phyloP scores from a whole-genome alignment of 2,113 vertebrate species.

The Phoxinus phoxinus region DNA sequence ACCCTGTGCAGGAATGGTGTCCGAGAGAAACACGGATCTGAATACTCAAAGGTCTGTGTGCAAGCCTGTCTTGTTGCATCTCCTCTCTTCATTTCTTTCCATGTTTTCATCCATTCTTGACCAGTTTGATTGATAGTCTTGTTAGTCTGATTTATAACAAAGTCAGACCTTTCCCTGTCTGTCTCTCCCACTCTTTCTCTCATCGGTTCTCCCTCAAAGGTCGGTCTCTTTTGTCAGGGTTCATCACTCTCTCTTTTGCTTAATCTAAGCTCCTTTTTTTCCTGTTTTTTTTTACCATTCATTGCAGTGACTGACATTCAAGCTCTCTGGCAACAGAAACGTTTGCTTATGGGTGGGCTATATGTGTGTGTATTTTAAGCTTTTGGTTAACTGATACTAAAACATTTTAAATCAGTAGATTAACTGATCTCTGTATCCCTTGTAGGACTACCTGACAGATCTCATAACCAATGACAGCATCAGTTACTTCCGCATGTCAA shows the following conservation, averaged over 20 bases:
- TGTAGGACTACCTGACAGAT: conserved; percentile 95
- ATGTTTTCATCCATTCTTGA: not conserved
- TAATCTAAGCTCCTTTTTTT: not conserved
- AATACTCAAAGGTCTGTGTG: conserved; percentile 84
- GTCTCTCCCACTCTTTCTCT: not conserved
- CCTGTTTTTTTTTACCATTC: not conserved
- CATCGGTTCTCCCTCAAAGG: not conserved
- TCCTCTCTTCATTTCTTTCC: not conserved
- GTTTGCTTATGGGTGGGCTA: not conserved
- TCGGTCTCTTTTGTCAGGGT: not conserved
- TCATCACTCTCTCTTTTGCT: not conserved
- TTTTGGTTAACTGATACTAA: not conserved
- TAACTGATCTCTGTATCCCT: conserved; percentile 8
- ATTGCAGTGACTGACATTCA: not conserved
- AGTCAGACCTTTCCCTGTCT: not conserved
- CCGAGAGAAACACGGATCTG: conserved; percentile 89
- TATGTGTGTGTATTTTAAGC: not conserved
- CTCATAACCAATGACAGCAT: conserved; percentile 94
- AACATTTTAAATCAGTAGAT: not conserved
- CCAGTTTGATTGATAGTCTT: conserved; percentile 22
- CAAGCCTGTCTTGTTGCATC: not conserved
- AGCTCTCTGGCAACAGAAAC: not conserved
- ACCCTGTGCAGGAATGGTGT: conserved; percentile 77
- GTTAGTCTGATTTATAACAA: conserved; percentile 3
- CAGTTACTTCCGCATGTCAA: conserved; percentile 91